Evolutionary conservation across 2,797 vertebrate species (phyloP).

Genomic region (Chromis chromis): DNA sequence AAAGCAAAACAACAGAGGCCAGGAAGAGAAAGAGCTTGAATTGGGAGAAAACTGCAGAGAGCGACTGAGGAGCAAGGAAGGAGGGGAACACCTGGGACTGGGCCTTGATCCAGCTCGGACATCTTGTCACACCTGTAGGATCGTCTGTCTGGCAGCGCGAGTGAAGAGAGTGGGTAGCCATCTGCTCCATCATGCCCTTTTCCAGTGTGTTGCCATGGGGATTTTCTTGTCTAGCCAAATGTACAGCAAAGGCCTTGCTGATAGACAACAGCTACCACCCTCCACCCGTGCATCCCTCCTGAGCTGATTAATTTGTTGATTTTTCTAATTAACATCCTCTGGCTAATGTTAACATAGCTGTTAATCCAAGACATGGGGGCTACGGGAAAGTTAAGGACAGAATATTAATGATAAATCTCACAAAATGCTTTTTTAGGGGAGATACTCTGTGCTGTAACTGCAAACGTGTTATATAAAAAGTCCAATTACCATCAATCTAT

Average conservation of each 20-base stretch:
- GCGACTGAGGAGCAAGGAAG: conserved; percentile 28
- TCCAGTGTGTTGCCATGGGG: conserved; percentile 75
- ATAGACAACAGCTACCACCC: conserved; percentile 60
- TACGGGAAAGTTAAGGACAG: conserved; percentile 57
- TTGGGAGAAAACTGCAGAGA: conserved; percentile 27
- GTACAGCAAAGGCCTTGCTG: conserved; percentile 54
- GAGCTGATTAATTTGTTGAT: conserved; percentile 82
- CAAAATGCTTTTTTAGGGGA: conserved; percentile 11
- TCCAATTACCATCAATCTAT: conserved; percentile 9
- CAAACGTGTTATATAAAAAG: conserved; percentile 7
- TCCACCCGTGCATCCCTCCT: conserved; percentile 48
- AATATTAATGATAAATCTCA: conserved; percentile 55
- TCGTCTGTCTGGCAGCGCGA: conserved; percentile 65
- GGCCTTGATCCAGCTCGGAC: conserved; percentile 77
- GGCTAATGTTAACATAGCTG: conserved; percentile 58
- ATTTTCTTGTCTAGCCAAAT: conserved; percentile 74
- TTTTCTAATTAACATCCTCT: conserved; percentile 75
- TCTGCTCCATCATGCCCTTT: conserved; percentile 76
- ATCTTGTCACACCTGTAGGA: conserved; percentile 85
- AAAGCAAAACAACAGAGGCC: conserved; percentile 17
- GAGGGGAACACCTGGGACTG: conserved; percentile 68
- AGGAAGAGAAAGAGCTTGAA: conserved; percentile 18
- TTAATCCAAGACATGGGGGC: conserved; percentile 64
- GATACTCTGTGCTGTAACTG: conserved; percentile 22
- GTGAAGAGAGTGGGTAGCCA: conserved; percentile 66